Percentiles rank a stretch among this genome's conserved stretches.
phyloP scores from a whole-genome alignment of 2,888 invertebrate genomes.

The Temnothorax unifasciatus region DNA sequence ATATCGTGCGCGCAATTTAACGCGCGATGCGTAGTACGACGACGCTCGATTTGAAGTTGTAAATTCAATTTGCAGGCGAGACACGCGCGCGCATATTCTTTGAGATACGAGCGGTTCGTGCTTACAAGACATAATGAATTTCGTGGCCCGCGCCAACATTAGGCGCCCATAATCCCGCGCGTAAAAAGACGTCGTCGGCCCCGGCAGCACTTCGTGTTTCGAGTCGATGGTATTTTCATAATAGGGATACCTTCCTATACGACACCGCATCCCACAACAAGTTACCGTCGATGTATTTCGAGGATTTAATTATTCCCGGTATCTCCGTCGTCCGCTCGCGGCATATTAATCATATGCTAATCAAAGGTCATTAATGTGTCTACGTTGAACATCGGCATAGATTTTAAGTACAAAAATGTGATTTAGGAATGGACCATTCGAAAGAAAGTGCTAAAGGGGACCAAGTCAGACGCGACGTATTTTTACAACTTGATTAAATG shows the following conservation, averaged over 20 bases:
- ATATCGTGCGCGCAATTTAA: conserved; percentile 39
- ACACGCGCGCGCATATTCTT: conserved; percentile 52
- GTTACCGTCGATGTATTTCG: conserved; percentile 72
- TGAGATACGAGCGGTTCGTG: conserved; percentile 56
- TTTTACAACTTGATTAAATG: neutral
- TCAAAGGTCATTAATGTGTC: conserved; percentile 75
- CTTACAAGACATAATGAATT: conserved; percentile 52
- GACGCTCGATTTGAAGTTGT: conserved; percentile 40
- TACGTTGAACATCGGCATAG: conserved; percentile 48
- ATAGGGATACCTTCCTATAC: conserved; percentile 40
- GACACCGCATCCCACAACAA: conserved; percentile 49
- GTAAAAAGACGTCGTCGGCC: conserved; percentile 45
- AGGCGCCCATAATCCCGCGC: conserved; percentile 24
- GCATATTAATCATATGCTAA: conserved; percentile 82
- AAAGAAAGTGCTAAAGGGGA: conserved; percentile 27
- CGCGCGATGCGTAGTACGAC: conserved; percentile 7
- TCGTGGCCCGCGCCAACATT: conserved; percentile 40
- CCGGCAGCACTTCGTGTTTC: conserved; percentile 29
- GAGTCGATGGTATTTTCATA: conserved; percentile 53
- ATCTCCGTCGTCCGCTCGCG: conserved; percentile 64
- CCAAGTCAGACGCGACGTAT: neutral
- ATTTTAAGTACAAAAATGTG: conserved; percentile 42
- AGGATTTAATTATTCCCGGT: conserved; percentile 80
- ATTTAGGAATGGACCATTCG: conserved; percentile 30
- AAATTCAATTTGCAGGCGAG: conserved; percentile 44